A percentile compares a stretch with the other conserved stretches of the same genome.
Conservation (phyloP, 2,113 vertebrate species). For the Brienomyrus brachyistius region DNA sequence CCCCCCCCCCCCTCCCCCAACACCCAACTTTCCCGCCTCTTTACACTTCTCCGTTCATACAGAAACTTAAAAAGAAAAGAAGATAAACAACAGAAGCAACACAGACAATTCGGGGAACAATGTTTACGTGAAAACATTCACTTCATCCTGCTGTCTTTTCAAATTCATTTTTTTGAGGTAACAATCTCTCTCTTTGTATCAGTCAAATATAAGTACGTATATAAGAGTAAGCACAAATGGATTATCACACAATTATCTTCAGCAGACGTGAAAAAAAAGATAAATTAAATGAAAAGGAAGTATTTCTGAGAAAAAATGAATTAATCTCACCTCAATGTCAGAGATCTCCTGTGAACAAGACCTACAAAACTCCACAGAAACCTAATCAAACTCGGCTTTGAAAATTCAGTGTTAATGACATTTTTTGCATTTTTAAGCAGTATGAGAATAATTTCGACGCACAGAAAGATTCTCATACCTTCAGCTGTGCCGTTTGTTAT, state of each 20-base stretch:
- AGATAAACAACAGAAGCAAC: slow-evolving; percentile 16
- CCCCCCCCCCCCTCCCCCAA: slow-evolving; percentile 35
- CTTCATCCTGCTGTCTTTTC: background rate
- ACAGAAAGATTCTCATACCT: background rate
- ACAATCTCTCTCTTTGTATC: background rate
- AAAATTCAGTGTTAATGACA: background rate
- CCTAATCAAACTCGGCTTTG: background rate
- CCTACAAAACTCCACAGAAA: background rate
- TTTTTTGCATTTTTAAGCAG: slow-evolving; percentile 5
- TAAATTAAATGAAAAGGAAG: background rate
- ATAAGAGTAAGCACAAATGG: background rate
- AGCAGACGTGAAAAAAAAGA: background rate
- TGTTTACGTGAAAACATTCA: background rate
- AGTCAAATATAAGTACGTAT: background rate
- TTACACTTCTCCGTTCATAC: slow-evolving; percentile 28
- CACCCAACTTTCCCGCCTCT: slow-evolving; percentile 24
- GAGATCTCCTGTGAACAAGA: background rate
- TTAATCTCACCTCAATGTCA: background rate
- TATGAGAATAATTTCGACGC: background rate
- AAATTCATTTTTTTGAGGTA: background rate
- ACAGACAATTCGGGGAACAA: background rate
- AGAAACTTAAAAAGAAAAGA: slow-evolving; percentile 43
- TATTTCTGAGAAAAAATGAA: background rate
- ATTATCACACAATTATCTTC: slow-evolving; percentile 7
- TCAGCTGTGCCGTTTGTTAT: background rate